A percentile compares a stretch with the other conserved stretches of the same genome.
These are phyloP conservation scores for Prenolepis imparis DNA, from an alignment of 2,888 invertebrate genomes.

Conservation along the genomic window DNA sequence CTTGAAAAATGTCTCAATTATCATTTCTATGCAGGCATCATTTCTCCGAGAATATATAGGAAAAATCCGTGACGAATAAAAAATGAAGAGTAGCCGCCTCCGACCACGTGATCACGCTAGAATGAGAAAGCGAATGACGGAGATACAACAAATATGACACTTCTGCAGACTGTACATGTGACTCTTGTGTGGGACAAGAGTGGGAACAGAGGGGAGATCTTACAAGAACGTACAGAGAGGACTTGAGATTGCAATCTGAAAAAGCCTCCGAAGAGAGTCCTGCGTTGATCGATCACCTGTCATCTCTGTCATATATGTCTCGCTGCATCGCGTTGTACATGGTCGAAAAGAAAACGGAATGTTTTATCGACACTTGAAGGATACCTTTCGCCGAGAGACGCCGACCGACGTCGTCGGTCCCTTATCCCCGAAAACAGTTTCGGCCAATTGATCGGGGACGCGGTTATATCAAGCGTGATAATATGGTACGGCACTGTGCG, in stretches of 20 bases:
- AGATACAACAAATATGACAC: background rate
- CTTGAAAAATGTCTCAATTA: background rate
- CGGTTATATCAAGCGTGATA: slow-evolving; percentile 16
- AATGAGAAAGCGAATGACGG: background rate
- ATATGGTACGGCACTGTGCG: slow-evolving; percentile 55
- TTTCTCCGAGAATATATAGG: background rate
- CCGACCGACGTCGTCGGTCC: background rate
- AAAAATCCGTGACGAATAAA: background rate
- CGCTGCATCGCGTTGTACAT: background rate
- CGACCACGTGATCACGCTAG: background rate
- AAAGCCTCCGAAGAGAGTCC: background rate
- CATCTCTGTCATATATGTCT: background rate
- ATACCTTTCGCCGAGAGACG: background rate
- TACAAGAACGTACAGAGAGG: background rate
- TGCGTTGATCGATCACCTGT: background rate
- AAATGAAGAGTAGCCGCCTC: background rate
- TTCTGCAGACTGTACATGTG: background rate
- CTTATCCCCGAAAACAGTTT: background rate
- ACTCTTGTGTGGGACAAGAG: background rate
- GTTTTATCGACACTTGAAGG: background rate
- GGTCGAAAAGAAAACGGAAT: background rate
- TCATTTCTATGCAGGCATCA: background rate
- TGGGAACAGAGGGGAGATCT: slow-evolving; percentile 1
- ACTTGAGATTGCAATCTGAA: background rate
- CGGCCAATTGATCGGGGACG: background rate